Conservation (phyloP, 2,888 invertebrate species). For the Tinea pellionella region DNA sequence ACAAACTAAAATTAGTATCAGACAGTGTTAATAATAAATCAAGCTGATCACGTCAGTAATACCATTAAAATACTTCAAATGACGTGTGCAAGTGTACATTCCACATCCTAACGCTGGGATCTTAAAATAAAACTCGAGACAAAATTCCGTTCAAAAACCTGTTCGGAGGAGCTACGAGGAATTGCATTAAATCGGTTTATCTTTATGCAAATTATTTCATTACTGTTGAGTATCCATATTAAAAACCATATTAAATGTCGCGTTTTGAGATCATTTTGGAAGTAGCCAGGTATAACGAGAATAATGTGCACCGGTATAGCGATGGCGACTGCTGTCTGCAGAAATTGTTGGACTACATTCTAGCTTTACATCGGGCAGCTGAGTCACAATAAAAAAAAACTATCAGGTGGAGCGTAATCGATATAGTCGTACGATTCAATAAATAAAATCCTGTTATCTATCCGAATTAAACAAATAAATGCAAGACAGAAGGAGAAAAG, state of each 20-base stretch:
- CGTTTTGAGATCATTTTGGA: too few relatives aligned
- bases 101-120: background rate
- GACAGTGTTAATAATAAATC: conserved; percentile 9
- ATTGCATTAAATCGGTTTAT: background rate
- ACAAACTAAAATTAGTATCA: conserved; percentile 4
- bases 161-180: background rate
- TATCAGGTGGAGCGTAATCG: too few relatives aligned
- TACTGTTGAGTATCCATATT: background rate
- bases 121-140: background rate
- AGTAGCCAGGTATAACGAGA: too few relatives aligned
- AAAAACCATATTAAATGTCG: background rate
- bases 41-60: background rate
- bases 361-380: too few relatives aligned
- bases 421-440: too few relatives aligned
- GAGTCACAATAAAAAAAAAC: too few relatives aligned
- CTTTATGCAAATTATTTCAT: background rate
- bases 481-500: too few relatives aligned
- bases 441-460: too few relatives aligned
- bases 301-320: too few relatives aligned
- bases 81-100: conserved; percentile 12
- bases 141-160: conserved; percentile 10
- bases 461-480: too few relatives aligned
- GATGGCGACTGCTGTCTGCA: too few relatives aligned
- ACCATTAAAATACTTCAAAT: conserved; percentile 8
- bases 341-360: too few relatives aligned